These are phyloP conservation scores for Cuniculus paca DNA, from an alignment of 2,797 vertebrate genomes.

Conservation along the genomic window DNA sequence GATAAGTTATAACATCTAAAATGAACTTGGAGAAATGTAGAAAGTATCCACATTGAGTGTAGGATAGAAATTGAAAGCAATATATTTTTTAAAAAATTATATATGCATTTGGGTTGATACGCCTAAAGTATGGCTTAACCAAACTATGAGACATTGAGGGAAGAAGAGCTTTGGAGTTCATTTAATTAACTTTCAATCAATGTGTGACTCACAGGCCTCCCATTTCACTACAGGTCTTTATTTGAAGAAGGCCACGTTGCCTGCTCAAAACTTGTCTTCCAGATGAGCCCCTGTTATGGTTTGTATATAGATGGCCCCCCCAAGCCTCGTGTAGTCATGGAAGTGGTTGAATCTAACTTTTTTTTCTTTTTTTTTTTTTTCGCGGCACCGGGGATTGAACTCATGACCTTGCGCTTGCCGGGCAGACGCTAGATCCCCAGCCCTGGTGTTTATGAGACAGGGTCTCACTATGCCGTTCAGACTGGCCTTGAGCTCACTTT, in stretches of 20 bases:
- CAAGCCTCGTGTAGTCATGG: too few species aligned
- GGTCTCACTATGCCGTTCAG: too few species aligned
- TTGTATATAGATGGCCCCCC: too few species aligned
- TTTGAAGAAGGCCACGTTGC: background rate
- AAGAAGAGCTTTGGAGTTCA: background rate
- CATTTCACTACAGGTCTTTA: background rate
- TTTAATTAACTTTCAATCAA: slow-evolving; percentile 5
- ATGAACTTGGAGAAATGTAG: slow-evolving; percentile 8
- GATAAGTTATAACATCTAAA: background rate
- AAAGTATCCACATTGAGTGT: background rate
- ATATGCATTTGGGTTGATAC: background rate
- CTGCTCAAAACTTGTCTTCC: background rate
- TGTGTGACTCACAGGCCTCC: background rate
- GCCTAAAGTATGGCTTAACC: background rate
- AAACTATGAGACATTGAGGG: background rate
- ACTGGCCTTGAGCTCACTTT: too few species aligned
- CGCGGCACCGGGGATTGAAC: too few species aligned
- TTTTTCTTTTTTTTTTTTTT: too few species aligned
- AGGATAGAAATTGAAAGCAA: background rate
- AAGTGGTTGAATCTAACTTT: too few species aligned
- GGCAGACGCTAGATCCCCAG: too few species aligned
- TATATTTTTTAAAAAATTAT: background rate
- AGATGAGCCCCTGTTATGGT: background rate
- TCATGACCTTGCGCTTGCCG: too few species aligned
- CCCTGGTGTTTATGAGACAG: too few species aligned